A percentile compares a stretch with the other conserved stretches of the same genome.
These are phyloP conservation scores for Brachionus koreanus DNA, from an alignment of 1,140 invertebrate genomes.

Conservation along the genomic window DNA sequence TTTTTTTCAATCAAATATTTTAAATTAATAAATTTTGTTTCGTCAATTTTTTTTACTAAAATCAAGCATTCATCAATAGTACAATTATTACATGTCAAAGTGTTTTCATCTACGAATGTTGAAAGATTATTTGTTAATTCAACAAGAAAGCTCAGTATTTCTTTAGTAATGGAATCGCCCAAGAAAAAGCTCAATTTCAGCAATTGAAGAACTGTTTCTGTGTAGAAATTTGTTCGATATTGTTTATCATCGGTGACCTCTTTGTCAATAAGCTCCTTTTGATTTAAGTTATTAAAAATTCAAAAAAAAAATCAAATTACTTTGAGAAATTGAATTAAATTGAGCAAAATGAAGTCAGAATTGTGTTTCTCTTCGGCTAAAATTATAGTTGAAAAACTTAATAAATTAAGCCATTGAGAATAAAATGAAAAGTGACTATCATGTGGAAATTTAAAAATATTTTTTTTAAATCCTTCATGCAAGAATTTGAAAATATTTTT, in stretches of 20 bases:
- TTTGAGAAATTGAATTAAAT: constrained; percentile 26
- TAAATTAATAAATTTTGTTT: not conserved
- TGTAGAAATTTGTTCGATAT: not conserved
- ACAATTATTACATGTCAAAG: not conserved
- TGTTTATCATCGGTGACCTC: not conserved
- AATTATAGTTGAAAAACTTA: not conserved
- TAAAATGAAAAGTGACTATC: not conserved
- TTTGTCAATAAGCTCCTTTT: not conserved
- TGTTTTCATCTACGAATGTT: not conserved
- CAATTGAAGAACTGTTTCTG: not conserved
- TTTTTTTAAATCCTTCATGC: not conserved
- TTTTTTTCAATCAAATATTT: constrained; percentile 19
- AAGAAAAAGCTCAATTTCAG: not conserved
- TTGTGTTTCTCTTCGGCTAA: not conserved
- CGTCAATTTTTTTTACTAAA: not conserved
- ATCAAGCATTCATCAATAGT: not conserved
- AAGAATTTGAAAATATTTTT: constrained; percentile 2
- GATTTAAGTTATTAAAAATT: not conserved
- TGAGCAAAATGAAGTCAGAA: not conserved
- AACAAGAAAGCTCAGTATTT: not conserved
- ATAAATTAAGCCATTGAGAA: not conserved
- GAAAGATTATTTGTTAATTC: not conserved
- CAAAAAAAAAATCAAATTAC: not conserved
- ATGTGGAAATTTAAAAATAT: not conserved
- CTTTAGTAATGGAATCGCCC: not conserved